Percentiles rank a stretch among this genome's conserved stretches.
Evolutionary conservation across 2,797 vertebrate genomes (phyloP).

Genomic region (Pangasius sanitwongsei): DNA sequence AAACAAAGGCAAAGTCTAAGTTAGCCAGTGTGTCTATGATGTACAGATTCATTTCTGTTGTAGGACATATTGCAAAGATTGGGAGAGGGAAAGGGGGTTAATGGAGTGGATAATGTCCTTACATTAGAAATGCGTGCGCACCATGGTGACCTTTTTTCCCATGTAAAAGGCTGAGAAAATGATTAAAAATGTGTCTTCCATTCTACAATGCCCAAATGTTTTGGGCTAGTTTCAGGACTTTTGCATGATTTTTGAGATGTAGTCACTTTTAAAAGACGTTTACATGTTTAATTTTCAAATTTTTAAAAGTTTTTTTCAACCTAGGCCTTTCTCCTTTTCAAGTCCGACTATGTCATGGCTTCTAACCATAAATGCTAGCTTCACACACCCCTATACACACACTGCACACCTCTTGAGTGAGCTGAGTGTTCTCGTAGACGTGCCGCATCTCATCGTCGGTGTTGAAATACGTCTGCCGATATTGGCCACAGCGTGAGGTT

Average conservation of each 20-base stretch:
- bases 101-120: background rate
- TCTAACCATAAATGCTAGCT: background rate
- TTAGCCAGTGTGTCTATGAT: background rate
- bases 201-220: background rate
- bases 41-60: background rate
- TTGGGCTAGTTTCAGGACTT: background rate
- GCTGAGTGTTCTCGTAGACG: conserved; percentile 81
- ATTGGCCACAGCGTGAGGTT: conserved; percentile 73
- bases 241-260: background rate
- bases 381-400: background rate
- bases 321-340: background rate
- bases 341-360: background rate
- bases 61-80: background rate
- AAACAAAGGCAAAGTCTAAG: background rate
- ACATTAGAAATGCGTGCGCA: background rate
- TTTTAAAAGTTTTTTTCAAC: too few species aligned
- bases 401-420: conserved; percentile 80
- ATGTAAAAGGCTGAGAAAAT: background rate
- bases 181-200: background rate
- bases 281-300: background rate
- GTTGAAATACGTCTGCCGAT: conserved; percentile 60
- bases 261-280: background rate
- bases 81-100: background rate
- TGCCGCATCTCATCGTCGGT: conserved; percentile 80
- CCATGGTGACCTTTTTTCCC: background rate